A percentile compares a stretch with the other conserved stretches of the same genome.
Evolutionary conservation across 2,888 invertebrate genomes (phyloP).

Genomic region (Campoplex nolae): DNA sequence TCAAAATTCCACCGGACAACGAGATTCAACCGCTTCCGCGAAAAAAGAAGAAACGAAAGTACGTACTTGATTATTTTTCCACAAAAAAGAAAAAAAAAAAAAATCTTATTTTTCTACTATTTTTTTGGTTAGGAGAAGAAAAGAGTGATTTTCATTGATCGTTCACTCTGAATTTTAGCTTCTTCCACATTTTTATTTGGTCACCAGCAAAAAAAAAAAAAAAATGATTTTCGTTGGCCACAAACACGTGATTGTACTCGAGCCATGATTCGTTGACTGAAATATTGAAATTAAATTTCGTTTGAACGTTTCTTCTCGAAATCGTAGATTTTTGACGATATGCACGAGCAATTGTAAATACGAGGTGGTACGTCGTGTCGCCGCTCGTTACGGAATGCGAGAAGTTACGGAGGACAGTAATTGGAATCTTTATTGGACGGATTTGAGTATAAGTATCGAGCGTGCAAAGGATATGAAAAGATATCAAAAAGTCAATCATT

Average conservation of each 20-base stretch:
- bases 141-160: neutral
- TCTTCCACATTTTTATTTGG: neutral
- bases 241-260: neutral
- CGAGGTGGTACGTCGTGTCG: constrained; percentile 90
- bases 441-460: constrained; percentile 94
- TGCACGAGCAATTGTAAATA: constrained; percentile 90
- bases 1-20: constrained; percentile 52
- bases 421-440: constrained; percentile 97
- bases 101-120: neutral
- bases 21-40: constrained; percentile 65
- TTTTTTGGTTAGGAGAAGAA: neutral
- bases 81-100: too few relatives aligned
- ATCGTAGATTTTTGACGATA: constrained; percentile 84
- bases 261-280: neutral
- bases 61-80: constrained; percentile 18
- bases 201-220: too few relatives aligned
- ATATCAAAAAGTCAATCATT: constrained; percentile 97
- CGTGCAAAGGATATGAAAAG: constrained; percentile 96
- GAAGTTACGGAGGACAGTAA: constrained; percentile 92
- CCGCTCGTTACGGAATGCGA: constrained; percentile 90
- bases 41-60: constrained; percentile 77
- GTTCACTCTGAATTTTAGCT: too few relatives aligned
- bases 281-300: neutral
- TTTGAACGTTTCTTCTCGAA: neutral
- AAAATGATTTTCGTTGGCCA: neutral